phyloP scores from a whole-genome alignment of 2,113 vertebrate species.

The Junco hyemalis region DNA sequence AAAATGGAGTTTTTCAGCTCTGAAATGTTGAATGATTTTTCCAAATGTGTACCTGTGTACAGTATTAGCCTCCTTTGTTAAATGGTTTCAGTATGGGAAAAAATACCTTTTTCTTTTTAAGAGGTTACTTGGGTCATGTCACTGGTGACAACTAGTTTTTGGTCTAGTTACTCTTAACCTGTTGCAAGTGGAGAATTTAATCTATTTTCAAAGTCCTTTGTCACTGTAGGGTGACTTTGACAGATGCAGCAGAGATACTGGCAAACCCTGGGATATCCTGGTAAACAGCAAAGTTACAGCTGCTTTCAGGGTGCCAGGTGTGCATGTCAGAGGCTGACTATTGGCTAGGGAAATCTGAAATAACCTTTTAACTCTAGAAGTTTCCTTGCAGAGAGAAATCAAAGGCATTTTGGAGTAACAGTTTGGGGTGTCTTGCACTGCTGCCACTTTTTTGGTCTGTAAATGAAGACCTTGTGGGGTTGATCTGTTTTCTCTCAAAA shows the following conservation, averaged over 20 bases:
- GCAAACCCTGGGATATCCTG: neutral
- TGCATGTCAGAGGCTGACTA: neutral
- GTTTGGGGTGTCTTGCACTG: neutral
- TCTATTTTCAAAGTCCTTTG: neutral
- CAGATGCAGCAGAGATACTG: neutral
- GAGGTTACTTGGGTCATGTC: neutral
- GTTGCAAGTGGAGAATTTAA: neutral
- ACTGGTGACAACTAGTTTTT: neutral
- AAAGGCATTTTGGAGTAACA: neutral
- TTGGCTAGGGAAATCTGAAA: neutral
- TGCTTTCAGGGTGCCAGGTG: neutral
- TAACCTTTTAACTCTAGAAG: neutral
- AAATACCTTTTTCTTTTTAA: neutral
- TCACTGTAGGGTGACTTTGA: neutral
- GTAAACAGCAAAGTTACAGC: neutral
- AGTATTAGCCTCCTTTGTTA: neutral
- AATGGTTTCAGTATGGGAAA: neutral
- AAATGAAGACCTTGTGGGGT: neutral
- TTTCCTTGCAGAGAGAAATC: neutral
- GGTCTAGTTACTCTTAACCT: neutral
- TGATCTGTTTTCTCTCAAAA: neutral
- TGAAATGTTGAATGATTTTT: neutral
- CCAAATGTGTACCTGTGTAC: neutral
- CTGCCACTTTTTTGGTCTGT: neutral
- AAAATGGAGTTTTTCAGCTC: neutral